Percentiles rank a stretch among this genome's conserved stretches.
Conservation (phyloP, 1,140 invertebrate species). For the Melitaea cinxia region DNA sequence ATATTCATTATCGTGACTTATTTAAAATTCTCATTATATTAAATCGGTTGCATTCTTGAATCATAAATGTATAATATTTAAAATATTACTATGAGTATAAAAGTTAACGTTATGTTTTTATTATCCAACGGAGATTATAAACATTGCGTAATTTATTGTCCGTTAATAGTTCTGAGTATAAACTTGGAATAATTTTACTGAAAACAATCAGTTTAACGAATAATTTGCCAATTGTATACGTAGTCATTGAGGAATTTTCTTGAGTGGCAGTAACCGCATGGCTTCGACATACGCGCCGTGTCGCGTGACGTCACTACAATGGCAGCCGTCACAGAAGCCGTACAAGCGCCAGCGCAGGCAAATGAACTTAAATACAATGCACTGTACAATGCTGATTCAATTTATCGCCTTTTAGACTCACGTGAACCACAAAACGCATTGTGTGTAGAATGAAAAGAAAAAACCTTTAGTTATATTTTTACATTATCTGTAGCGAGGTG, state of each 20-base stretch:
- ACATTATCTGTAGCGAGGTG: slow-evolving; percentile 57
- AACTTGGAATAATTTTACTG: no score
- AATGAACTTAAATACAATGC: slow-evolving; percentile 38
- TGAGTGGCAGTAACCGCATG: slow-evolving; percentile 20
- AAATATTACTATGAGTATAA: neutral
- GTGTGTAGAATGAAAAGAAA: slow-evolving; percentile 37
- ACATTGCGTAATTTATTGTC: neutral
- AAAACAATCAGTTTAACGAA: no score
- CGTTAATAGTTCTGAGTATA: no score
- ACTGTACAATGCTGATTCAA: slow-evolving; percentile 55
- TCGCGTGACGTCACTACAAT: slow-evolving; percentile 68
- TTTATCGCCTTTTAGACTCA: slow-evolving; percentile 43
- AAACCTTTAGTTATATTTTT: slow-evolving; percentile 27
- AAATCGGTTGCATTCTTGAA: neutral
- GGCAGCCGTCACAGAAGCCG: slow-evolving; percentile 73
- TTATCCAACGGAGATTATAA: neutral
- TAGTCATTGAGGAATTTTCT: slow-evolving; percentile 7
- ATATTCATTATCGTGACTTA: neutral
- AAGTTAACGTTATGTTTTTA: neutral
- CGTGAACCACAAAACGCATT: slow-evolving; percentile 39
- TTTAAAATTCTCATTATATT: neutral
- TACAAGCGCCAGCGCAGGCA: slow-evolving; percentile 49
- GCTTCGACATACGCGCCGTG: slow-evolving; percentile 47
- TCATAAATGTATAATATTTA: no score
- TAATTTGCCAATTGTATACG: neutral